Base-by-base conservation (phyloP, 1,140 invertebrate species). In the Panagrolaimus sp. region DNA sequence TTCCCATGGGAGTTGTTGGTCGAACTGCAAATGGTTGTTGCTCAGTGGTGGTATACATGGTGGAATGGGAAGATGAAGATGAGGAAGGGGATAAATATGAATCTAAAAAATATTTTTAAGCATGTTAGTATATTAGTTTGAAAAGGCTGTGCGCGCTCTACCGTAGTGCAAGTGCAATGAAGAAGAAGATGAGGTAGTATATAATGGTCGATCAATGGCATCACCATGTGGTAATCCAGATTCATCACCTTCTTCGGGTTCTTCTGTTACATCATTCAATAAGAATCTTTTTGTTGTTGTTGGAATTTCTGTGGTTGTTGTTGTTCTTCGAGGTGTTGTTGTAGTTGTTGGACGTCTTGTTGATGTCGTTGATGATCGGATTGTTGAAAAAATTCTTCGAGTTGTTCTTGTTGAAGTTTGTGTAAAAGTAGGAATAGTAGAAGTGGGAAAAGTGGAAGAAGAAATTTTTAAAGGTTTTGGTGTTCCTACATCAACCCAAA, bases 1-100 rank as follows among this genome's bases (percentile, higher is more conserved):
- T 69, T 21, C 71, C 72, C 69, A 74, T 78, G 21, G 76, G 75
- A 45, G 76, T 78, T 3, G 72, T 77, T 26, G 74, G 69, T 21
- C 71, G 67, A 5, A 74, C 69, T 55, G 52, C 52, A 21, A 58
- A 58, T n/a, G 17, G 28, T 21, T 21, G 52, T 26, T 21, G 21
- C 28, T 58, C 52, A 26, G 52, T 58, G 10, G 32, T 38, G 2
- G 32, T 38, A 7, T 38, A 38, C 32, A 38, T 38, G 2, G 32
- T 38, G 7, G 32, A 38, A 38, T n/a, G n/a, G n/a, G n/a, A n/a
- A n/a, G n/a, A n/a, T n/a, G n/a, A n/a, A n/a, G n/a, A n/a, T n/a
- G n/a, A n/a, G n/a, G n/a, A n/a, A n/a, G n/a, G n/a, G n/a, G n/a
- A n/a, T n/a, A n/a, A n/a, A n/a, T 38, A 38, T 38, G 32, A 38